Evolutionary conservation across 2,888 invertebrate genomes (phyloP).

Genomic region (Tupiocoris notatus): DNA sequence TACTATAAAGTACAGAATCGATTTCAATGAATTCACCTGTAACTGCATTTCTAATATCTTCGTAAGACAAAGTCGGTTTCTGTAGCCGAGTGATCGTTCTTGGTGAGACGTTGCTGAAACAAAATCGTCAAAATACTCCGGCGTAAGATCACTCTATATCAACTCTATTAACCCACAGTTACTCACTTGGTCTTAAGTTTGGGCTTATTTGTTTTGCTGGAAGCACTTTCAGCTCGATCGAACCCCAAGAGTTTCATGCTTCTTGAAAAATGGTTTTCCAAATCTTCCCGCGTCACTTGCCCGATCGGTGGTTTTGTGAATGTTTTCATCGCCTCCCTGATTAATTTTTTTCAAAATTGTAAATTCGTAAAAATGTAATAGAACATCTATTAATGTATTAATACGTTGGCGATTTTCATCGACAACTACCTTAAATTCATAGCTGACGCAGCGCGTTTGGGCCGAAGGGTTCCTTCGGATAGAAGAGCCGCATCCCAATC

Average conservation of each 20-base stretch:
- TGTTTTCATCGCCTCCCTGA: slow-evolving; percentile 26
- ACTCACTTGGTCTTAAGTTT: slow-evolving; percentile 18
- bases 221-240: slow-evolving; percentile 3
- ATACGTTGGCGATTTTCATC: not conserved
- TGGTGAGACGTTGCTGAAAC: slow-evolving; percentile 22
- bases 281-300: slow-evolving; percentile 15
- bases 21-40: slow-evolving; percentile 3
- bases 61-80: slow-evolving; percentile 48
- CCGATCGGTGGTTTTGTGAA: slow-evolving; percentile 9
- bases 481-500: slow-evolving; percentile 43
- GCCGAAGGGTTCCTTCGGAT: slow-evolving; percentile 43
- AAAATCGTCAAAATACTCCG: no score
- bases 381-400: not conserved
- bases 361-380: no score
- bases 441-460: slow-evolving; percentile 40
- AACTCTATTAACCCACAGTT: no score
- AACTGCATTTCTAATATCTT: slow-evolving; percentile 45
- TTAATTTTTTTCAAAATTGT: not conserved
- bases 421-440: slow-evolving; percentile 39
- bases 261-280: slow-evolving; percentile 47
- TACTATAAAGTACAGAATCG: not conserved
- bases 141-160: no score
- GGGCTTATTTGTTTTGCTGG: not conserved
- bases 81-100: slow-evolving; percentile 47
- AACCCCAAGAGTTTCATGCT: slow-evolving; percentile 50